A percentile compares a stretch with the other conserved stretches of the same genome.
These are phyloP conservation scores for Eutrigla gurnardus DNA, from an alignment of 2,797 vertebrate species.

Conservation along the genomic window DNA sequence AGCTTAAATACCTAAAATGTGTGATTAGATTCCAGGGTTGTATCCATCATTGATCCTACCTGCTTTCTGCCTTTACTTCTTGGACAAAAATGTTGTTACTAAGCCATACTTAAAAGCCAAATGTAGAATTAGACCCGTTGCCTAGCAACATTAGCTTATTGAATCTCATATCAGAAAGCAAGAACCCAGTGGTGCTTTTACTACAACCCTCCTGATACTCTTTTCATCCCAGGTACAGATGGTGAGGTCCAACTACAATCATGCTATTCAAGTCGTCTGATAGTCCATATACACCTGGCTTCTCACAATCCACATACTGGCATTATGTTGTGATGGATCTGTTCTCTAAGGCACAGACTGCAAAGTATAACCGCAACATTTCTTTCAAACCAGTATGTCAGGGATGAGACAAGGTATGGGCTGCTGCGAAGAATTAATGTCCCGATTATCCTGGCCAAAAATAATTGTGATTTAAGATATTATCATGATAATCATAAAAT, in stretches of 20 bases:
- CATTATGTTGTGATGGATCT: slow-evolving; percentile 5
- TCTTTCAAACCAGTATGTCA: slow-evolving; percentile 14
- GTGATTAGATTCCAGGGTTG: slow-evolving; percentile 26
- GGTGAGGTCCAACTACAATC: slow-evolving; percentile 55
- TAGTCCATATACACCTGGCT: slow-evolving; percentile 13
- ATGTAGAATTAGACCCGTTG: slow-evolving; percentile 76
- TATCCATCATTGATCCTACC: slow-evolving; percentile 37
- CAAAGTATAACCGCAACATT: background rate
- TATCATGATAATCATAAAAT: no score
- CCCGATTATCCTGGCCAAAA: no score
- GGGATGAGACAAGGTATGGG: background rate
- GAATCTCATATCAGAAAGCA: slow-evolving; percentile 68
- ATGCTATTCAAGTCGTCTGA: slow-evolving; percentile 36
- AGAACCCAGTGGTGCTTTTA: slow-evolving; percentile 61
- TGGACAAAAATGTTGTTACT: slow-evolving; percentile 72
- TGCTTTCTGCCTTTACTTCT: slow-evolving; percentile 59
- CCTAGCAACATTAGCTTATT: slow-evolving; percentile 79
- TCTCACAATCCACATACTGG: background rate
- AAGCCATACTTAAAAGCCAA: slow-evolving; percentile 72
- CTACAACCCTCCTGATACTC: slow-evolving; percentile 60
- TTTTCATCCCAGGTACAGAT: slow-evolving; percentile 44
- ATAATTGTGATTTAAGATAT: no score
- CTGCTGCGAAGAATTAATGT: no score
- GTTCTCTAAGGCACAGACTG: background rate
- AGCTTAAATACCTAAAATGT: slow-evolving; percentile 27